Evolutionary conservation across 2,113 vertebrate species (phyloP).

Genomic region (Piprites chloris): DNA sequence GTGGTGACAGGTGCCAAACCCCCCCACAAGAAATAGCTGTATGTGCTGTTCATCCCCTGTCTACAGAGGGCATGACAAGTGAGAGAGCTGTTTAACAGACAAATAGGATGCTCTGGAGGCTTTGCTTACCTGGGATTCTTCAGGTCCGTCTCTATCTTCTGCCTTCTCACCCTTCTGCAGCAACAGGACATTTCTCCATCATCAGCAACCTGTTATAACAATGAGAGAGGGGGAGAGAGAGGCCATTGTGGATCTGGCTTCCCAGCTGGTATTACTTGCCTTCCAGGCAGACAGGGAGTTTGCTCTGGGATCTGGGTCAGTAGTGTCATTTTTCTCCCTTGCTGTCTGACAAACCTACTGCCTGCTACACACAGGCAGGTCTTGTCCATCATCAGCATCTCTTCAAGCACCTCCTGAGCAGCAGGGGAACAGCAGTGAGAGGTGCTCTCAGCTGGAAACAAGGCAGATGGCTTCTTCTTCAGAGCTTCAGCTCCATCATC

Average conservation of each 20-base stretch:
- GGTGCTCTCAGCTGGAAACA: neutral
- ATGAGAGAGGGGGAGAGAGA: neutral
- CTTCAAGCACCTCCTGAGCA: neutral
- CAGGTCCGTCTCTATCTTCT: neutral
- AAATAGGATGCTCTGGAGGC: neutral
- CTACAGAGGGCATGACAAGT: rapidly evolving
- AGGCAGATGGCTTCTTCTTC: neutral
- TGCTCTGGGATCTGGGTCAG: neutral
- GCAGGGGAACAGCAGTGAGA: neutral
- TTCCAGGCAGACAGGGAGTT: neutral
- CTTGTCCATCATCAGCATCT: neutral
- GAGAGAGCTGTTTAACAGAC: neutral
- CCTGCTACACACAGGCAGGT: neutral
- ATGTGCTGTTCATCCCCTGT: neutral
- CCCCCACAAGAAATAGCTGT: rapidly evolving
- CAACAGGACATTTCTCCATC: neutral
- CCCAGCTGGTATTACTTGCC: neutral
- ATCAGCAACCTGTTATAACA: neutral
- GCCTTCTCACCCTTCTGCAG: neutral
- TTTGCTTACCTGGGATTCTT: neutral
- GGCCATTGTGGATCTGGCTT: neutral
- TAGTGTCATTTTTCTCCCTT: rapidly evolving
- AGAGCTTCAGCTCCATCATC: neutral
- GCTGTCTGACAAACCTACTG: neutral
- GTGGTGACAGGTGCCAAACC: neutral